Evolutionary conservation across 2,888 invertebrate species (phyloP).

Genomic region (Meandrusa payeni): DNA sequence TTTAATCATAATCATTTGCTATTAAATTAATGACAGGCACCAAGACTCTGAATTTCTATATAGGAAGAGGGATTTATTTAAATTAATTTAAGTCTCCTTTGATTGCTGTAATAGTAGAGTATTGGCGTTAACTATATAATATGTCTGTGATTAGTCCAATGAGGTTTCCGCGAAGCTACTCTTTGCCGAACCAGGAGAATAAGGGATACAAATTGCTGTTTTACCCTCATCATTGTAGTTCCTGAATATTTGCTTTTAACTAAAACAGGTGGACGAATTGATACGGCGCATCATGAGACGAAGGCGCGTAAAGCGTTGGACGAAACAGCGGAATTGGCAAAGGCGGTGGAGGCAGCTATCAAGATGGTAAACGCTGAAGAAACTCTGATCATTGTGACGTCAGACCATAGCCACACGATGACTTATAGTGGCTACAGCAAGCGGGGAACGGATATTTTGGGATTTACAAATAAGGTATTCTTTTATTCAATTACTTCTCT

Average conservation of each 20-base stretch:
- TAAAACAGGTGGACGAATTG: constrained; percentile 82
- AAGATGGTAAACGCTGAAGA: constrained; percentile 83
- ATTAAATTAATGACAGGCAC: neutral
- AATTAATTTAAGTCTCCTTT: no score
- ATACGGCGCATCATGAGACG: constrained; percentile 86
- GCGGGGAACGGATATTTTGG: constrained; percentile 74
- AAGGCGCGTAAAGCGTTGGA: constrained; percentile 85
- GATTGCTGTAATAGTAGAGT: no score
- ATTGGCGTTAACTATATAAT: no score
- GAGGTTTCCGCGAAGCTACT: no score
- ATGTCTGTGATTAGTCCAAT: no score
- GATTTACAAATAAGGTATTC: constrained; percentile 61
- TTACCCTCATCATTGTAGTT: no score
- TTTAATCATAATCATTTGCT: neutral
- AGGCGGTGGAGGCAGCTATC: constrained; percentile 84
- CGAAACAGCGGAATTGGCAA: constrained; percentile 89
- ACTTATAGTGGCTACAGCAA: constrained; percentile 86
- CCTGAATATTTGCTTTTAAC: no score
- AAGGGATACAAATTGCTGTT: no score
- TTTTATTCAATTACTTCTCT: no score
- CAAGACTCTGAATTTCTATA: no score
- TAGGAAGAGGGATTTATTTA: no score
- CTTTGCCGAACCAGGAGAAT: no score
- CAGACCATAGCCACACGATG: constrained; percentile 91
- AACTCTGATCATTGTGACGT: constrained; percentile 89